These are phyloP conservation scores for Pemphredon lugubris DNA, from an alignment of 2,888 invertebrate genomes.

Conservation along the genomic window DNA sequence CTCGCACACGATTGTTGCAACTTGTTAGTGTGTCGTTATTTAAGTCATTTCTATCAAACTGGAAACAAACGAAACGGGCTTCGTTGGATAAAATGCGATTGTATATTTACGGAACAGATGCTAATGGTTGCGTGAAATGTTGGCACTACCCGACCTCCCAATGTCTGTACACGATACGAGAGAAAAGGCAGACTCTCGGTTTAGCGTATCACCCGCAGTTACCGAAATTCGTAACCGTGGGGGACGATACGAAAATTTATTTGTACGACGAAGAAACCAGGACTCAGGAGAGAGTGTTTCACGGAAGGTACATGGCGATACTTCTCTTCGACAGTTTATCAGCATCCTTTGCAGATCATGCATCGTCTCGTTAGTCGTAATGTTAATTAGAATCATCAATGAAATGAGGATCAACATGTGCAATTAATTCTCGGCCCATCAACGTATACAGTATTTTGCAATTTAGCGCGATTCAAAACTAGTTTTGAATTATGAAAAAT, in stretches of 20 bases:
- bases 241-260: conserved; percentile 85
- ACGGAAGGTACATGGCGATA: conserved; percentile 82
- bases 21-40: conserved; percentile 82
- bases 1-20: conserved; percentile 83
- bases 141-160: conserved; percentile 86
- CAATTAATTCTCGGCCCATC: no score
- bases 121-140: conserved; percentile 86
- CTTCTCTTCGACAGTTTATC: background rate
- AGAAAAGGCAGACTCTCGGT: conserved; percentile 86
- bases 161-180: conserved; percentile 86
- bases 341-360: background rate
- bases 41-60: background rate
- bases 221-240: conserved; percentile 84
- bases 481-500: no score
- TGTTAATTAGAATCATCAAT: background rate
- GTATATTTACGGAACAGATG: conserved; percentile 79
- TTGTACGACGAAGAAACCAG: conserved; percentile 88
- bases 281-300: conserved; percentile 84
- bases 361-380: background rate
- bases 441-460: no score
- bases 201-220: conserved; percentile 84
- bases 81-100: background rate
- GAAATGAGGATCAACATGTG: background rate
- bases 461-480: background rate
- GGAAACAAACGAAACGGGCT: no score